Conservation (phyloP, 2,888 invertebrate genomes). For the Drosophila neotestacea region DNA sequence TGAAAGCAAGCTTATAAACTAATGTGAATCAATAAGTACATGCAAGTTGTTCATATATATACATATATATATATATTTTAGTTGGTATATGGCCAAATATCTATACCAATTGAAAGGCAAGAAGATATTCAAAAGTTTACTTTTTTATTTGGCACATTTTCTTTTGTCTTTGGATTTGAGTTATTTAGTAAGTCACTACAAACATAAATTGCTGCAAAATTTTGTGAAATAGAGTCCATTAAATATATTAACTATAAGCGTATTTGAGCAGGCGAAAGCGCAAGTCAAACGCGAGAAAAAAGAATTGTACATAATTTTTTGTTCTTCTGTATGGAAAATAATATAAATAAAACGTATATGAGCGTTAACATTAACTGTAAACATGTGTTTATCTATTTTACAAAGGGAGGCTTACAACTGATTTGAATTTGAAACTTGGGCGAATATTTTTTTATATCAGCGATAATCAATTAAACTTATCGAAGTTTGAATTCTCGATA, state of each 20-base stretch:
- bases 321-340: constrained; percentile 74
- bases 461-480: background rate
- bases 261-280: constrained; percentile 20
- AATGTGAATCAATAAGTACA: constrained; percentile 28
- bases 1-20: constrained; percentile 43
- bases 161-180: constrained; percentile 45
- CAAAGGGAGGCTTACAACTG: background rate
- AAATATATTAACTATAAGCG: constrained; percentile 38
- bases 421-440: background rate
- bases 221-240: constrained; percentile 49
- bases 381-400: background rate
- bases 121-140: constrained; percentile 31
- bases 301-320: constrained; percentile 71
- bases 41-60: constrained; percentile 55
- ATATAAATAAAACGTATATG: constrained; percentile 75
- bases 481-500: background rate
- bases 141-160: constrained; percentile 28
- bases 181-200: constrained; percentile 46
- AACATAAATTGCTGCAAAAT: constrained; percentile 19
- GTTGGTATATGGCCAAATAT: constrained; percentile 30
- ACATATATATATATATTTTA: constrained; percentile 18
- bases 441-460: background rate
- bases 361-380: constrained; percentile 45
- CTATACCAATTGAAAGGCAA: constrained; percentile 19
- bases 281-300: constrained; percentile 32